Evolutionary conservation across 1,140 invertebrate species (phyloP).

Genomic region (Trinorchestia longiramus): DNA sequence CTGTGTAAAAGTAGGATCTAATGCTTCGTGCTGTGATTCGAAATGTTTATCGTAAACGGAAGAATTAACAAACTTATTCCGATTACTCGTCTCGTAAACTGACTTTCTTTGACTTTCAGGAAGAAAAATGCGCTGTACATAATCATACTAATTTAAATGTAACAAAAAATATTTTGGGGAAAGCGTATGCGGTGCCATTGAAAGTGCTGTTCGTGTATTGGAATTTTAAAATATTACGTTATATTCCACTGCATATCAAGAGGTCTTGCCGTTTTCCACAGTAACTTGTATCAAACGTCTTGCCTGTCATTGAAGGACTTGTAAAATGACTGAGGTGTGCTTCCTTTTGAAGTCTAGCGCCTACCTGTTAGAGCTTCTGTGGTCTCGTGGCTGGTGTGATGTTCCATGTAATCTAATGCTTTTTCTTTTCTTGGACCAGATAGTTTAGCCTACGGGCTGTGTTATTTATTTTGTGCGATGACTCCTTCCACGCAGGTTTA

Average conservation of each 20-base stretch:
- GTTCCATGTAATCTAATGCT: background rate
- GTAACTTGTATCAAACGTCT: background rate
- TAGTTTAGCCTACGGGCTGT: background rate
- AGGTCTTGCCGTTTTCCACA: background rate
- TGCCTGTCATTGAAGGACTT: background rate
- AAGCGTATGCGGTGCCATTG: background rate
- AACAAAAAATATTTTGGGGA: background rate
- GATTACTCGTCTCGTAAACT: too few species aligned
- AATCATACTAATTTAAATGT: background rate
- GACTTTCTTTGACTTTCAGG: too few species aligned
- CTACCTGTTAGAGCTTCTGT: background rate
- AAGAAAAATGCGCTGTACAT: too few species aligned
- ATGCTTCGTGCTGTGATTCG: too few species aligned
- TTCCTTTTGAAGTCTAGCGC: background rate
- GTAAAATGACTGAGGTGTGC: background rate
- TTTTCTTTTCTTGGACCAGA: background rate
- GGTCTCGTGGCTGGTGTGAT: background rate
- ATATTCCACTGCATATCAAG: background rate
- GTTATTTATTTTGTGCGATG: slow-evolving; percentile 3
- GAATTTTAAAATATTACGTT: background rate
- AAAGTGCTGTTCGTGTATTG: background rate
- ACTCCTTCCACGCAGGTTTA: slow-evolving; percentile 7
- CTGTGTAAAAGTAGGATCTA: too few species aligned
- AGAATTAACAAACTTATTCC: too few species aligned
- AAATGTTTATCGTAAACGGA: too few species aligned